Percentiles rank a stretch among this genome's conserved stretches.
These are phyloP conservation scores for Phoebastria nigripes DNA, from an alignment of 2,797 vertebrate species.

Conservation along the genomic window DNA sequence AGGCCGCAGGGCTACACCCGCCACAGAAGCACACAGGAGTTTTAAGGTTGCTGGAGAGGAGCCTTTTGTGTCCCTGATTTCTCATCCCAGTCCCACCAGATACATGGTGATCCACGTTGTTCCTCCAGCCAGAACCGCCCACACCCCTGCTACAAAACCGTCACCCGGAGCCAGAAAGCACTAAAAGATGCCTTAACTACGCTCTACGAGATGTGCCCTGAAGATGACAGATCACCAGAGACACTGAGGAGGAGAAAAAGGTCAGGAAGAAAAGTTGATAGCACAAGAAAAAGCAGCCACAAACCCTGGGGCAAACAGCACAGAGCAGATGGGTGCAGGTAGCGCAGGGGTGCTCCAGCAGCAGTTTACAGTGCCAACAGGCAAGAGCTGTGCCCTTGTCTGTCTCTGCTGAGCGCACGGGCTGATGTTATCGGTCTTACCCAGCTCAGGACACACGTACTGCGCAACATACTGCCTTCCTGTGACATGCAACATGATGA, in stretches of 20 bases:
- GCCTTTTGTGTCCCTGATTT: background rate
- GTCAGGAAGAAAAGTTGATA: background rate
- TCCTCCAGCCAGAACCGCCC: background rate
- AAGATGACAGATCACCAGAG: background rate
- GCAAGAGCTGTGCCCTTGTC: background rate
- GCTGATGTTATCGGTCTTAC: background rate
- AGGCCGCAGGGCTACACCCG: background rate
- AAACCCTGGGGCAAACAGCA: background rate
- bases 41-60: background rate
- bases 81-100: background rate
- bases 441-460: background rate
- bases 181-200: background rate
- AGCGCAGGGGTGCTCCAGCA: background rate
- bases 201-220: background rate
- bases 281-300: background rate
- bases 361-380: background rate
- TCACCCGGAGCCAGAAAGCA: background rate
- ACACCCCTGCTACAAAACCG: background rate
- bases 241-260: background rate
- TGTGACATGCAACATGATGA: fast-evolving
- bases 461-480: background rate
- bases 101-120: fast-evolving
- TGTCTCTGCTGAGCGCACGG: background rate
- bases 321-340: background rate
- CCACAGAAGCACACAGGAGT: background rate